Conservation (phyloP, 2,113 vertebrate species). For the Bos indicus region DNA sequence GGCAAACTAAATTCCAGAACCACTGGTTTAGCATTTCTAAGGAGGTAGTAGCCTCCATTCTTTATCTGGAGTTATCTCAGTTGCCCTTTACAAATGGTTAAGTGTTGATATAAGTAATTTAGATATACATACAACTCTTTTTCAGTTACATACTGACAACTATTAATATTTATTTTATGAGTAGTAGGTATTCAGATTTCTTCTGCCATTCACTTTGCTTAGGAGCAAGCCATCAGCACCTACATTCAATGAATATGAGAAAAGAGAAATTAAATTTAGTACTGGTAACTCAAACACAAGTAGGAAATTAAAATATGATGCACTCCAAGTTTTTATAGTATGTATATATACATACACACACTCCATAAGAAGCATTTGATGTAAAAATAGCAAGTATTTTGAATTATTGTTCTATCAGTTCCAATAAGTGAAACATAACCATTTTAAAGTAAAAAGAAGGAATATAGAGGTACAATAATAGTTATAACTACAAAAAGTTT, state of each 20-base stretch:
- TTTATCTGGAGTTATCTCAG: neutral
- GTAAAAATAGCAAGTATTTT: constrained; percentile 4
- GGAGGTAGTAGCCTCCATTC: neutral
- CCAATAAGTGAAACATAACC: neutral
- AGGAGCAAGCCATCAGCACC: neutral
- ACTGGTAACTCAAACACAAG: neutral
- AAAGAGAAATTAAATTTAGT: constrained; percentile 30
- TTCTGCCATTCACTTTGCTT: neutral
- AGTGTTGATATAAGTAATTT: neutral
- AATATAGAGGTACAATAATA: neutral
- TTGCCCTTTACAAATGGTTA: neutral
- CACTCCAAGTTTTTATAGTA: neutral
- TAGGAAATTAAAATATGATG: neutral
- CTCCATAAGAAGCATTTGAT: neutral
- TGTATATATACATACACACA: neutral
- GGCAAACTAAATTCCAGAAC: neutral
- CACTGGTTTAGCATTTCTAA: neutral
- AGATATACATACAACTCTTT: neutral
- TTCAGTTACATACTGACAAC: neutral
- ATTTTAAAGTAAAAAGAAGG: constrained; percentile 18
- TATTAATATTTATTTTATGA: neutral
- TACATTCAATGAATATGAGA: neutral
- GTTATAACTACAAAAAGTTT: neutral
- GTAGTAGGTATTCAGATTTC: neutral
- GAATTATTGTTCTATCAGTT: neutral